A percentile compares a stretch with the other conserved stretches of the same genome.
phyloP scores from a whole-genome alignment of 2,113 vertebrate species.

The Alouatta palliata region DNA sequence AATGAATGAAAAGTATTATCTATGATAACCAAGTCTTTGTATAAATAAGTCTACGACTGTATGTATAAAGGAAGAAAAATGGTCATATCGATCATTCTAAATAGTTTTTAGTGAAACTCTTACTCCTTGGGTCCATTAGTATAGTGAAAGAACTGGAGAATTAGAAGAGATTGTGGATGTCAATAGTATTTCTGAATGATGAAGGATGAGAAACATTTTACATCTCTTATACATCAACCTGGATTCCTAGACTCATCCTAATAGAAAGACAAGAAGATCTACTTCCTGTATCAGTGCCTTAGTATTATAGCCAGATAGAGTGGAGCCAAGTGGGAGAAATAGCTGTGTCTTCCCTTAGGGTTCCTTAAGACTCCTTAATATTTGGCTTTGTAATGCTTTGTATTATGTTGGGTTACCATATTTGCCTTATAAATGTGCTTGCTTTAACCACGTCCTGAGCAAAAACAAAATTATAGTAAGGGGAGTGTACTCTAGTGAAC shows the following conservation, averaged over 20 bases:
- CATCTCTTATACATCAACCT: not conserved
- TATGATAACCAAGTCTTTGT: not conserved
- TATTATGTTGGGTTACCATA: not conserved
- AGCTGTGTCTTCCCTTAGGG: not conserved
- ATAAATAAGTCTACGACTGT: not conserved
- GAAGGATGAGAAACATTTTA: not conserved
- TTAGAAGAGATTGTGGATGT: not conserved
- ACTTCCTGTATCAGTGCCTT: not conserved
- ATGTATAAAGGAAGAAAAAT: not conserved
- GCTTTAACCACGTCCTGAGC: not conserved
- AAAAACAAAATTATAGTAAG: not conserved
- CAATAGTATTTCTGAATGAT: not conserved
- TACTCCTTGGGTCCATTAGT: not conserved
- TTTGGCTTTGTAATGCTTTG: not conserved
- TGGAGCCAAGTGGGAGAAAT: not conserved
- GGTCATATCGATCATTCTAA: not conserved
- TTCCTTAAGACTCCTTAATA: not conserved
- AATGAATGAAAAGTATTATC: not conserved
- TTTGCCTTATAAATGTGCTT: not conserved
- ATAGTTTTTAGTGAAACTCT: not conserved
- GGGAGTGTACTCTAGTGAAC: not conserved
- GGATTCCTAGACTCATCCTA: not conserved
- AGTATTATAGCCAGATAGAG: not conserved
- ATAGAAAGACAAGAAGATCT: not conserved
- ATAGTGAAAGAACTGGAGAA: not conserved